Evolutionary conservation across 2,797 vertebrate genomes (phyloP).

Genomic region (Anabacerthia variegaticeps): DNA sequence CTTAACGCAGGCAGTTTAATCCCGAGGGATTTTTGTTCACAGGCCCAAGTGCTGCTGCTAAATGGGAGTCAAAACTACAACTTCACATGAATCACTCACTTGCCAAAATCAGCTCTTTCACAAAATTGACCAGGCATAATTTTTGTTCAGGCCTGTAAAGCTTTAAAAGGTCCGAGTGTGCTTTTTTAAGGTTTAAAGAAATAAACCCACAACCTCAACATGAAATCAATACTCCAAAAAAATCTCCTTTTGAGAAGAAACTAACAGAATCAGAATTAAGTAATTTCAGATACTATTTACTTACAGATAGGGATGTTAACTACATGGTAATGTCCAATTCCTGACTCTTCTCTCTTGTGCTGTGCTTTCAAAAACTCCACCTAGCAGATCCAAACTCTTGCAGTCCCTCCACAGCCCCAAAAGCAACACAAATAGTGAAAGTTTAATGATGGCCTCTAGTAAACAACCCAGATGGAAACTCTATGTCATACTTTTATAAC

Average conservation of each 20-base stretch:
- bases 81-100: not conserved
- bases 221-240: not conserved
- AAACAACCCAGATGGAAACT: conserved; percentile 9
- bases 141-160: not conserved
- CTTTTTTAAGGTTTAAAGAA: not conserved
- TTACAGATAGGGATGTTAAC: not conserved
- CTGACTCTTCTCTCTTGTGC: not conserved
- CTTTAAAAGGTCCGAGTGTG: not conserved
- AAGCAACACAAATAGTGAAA: not conserved
- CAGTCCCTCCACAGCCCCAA: not conserved
- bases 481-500: not conserved
- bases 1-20: not conserved
- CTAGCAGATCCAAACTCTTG: not conserved
- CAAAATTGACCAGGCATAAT: not conserved
- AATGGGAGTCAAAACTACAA: not conserved
- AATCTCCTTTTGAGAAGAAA: not conserved
- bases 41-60: not conserved
- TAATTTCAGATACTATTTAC: not conserved
- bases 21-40: not conserved
- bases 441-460: not conserved
- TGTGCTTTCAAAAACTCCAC: not conserved
- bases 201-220: not conserved
- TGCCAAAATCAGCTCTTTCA: not conserved
- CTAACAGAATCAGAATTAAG: not conserved
- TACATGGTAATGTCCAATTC: not conserved